These are phyloP conservation scores for Haliclona indistincta DNA, from an alignment of 37 sponge, comb jelly and placozoan species.

Conservation along the genomic window DNA sequence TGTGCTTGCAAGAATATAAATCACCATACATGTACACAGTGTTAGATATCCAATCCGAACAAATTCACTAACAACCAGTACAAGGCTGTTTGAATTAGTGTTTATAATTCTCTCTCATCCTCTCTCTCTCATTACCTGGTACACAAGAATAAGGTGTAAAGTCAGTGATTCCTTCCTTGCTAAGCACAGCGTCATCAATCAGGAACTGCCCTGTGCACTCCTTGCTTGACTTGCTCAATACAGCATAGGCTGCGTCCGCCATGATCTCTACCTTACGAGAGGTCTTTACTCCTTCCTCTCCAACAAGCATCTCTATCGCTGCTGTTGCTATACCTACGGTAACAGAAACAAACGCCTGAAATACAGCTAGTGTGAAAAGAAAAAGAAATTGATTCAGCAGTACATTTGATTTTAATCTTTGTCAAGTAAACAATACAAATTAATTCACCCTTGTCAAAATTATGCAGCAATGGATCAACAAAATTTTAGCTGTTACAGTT, in stretches of 20 bases:
- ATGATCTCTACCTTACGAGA: slow-evolving; percentile 95
- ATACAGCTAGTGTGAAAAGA: not conserved
- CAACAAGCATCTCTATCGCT: slow-evolving; percentile 95
- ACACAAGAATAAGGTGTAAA: slow-evolving; percentile 83
- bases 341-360: not conserved
- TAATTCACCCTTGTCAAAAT: no score
- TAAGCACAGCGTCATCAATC: slow-evolving; percentile 93
- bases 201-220: slow-evolving; percentile 90
- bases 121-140: slow-evolving; percentile 77
- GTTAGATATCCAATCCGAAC: not conserved
- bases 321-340: slow-evolving; percentile 87
- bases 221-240: slow-evolving; percentile 67
- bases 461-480: not conserved
- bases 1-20: no score
- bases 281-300: slow-evolving; percentile 57
- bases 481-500: not conserved
- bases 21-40: not conserved
- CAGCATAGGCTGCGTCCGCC: slow-evolving; percentile 96
- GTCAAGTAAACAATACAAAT: no score
- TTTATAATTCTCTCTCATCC: not conserved
- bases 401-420: no score
- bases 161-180: slow-evolving; percentile 78
- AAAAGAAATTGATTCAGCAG: no score
- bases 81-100: not conserved
- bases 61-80: not conserved